Evolutionary conservation across 1,140 invertebrate species (phyloP).

Genomic region (Lepidurus apus): DNA sequence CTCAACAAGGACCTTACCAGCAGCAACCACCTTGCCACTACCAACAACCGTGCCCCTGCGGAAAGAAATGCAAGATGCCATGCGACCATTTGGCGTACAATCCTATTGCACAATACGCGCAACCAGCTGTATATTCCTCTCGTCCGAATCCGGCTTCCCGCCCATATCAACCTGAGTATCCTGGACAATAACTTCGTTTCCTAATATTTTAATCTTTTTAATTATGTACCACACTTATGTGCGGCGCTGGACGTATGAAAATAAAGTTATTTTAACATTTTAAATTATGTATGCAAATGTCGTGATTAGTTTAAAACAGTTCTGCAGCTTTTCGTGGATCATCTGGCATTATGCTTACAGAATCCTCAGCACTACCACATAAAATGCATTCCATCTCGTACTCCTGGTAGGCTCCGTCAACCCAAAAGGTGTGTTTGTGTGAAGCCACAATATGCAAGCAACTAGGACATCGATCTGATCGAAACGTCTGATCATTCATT

Average conservation of each 20-base stretch:
- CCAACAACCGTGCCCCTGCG: too few species aligned
- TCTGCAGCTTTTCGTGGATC: constrained; percentile 38
- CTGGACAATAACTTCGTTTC: too few species aligned
- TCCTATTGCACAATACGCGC: too few species aligned
- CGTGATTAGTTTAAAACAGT: constrained; percentile 29
- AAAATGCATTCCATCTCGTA: constrained; percentile 42
- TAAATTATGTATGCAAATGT: background rate
- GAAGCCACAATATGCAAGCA: constrained; percentile 39
- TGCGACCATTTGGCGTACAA: too few species aligned
- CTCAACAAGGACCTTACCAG: too few species aligned
- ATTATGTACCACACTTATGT: too few species aligned
- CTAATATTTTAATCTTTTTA: too few species aligned
- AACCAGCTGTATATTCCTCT: too few species aligned
- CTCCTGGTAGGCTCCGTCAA: constrained; percentile 40
- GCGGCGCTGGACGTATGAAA: background rate
- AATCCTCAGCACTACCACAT: constrained; percentile 40
- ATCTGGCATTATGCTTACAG: constrained; percentile 39
- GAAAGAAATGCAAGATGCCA: too few species aligned
- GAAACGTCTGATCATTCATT: background rate
- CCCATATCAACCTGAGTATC: too few species aligned
- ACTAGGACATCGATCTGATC: constrained; percentile 38
- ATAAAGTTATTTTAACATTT: background rate
- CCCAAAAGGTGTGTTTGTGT: constrained; percentile 38
- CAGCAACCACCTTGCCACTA: too few species aligned
- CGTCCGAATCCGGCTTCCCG: too few species aligned